Evolutionary conservation across 1,140 invertebrate species (phyloP), one percentile per base, ranked within the genome.

Genomic region (Drosophila hydei): DNA sequence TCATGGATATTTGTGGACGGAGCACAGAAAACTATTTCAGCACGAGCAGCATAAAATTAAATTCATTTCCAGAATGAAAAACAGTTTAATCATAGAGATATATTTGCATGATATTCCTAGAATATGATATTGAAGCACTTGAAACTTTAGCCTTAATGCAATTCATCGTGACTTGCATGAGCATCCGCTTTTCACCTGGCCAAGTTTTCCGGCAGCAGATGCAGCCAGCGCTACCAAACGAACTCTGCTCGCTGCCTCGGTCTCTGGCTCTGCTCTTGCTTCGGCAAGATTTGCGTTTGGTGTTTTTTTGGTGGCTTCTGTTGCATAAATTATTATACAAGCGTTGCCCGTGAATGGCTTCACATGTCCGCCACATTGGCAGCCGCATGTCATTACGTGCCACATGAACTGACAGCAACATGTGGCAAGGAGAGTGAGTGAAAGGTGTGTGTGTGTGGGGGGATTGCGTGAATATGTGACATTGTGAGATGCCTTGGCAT

Each of bases 301-400:
- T 23, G 80, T 68, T 75, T 87, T 25, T 80, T 85, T 59, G 79
- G 69, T 50, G 77, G 70, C 70, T 77, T 40, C 27, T 59, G 74
- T 74, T 77, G 60, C 75, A 80, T 85, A 87, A 87, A 80, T 87
- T 85, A 85, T 87, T 45, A 51, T 30, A 23, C 38, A 38, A 63
- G 50, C 45, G 67, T 6, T 55, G 47, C 4, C 23, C 27, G 76
- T 67, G 67, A 56, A 52, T 43, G 50, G 43, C 38, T 47, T 33
- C 18, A 6, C 60, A 59, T 68, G 77, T 73, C 77, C 72, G 56
- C 79, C 79, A 68, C 81, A 77, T 87, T 87, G 80, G 62, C 81
- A 77, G 80, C 73, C 80, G 77, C 81, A 87, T 85, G 80, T 80
- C 81, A 85, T 87, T 87, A 80, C 81, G 77, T 87, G 80, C 72